Conservation (phyloP, 2,797 vertebrate genomes). For the Galago senegalensis region DNA sequence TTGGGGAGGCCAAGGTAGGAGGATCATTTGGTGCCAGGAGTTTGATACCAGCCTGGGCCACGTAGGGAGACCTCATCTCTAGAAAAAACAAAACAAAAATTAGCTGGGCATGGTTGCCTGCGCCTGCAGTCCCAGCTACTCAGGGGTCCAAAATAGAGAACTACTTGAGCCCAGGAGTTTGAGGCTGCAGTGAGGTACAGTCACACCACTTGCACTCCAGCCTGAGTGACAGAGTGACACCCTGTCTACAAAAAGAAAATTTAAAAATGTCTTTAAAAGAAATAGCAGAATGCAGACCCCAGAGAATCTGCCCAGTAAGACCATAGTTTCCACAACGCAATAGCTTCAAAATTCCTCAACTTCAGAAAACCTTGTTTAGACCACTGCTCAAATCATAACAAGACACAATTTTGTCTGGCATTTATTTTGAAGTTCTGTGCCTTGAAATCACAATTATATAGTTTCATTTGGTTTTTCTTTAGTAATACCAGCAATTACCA, state of each 20-base stretch:
- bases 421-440: neutral
- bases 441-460: neutral
- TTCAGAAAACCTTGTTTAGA: neutral
- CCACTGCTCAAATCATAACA: neutral
- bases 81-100: neutral
- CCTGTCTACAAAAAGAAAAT: neutral
- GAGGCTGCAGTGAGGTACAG: neutral
- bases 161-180: neutral
- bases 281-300: neutral
- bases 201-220: neutral
- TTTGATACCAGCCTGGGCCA: neutral
- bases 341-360: constrained; percentile 27
- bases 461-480: constrained; percentile 15
- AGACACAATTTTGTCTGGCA: neutral
- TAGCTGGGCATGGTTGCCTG: neutral
- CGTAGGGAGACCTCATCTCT: neutral
- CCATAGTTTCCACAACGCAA: neutral
- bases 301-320: neutral
- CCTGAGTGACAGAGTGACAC: neutral
- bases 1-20: neutral
- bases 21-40: neutral
- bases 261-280: neutral
- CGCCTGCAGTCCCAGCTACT: neutral
- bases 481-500: constrained; percentile 18
- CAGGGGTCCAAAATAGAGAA: neutral